Evolutionary conservation across 2,113 vertebrate species (phyloP), one percentile per base, ranked within the genome.

Genomic region (Galbula dea): DNA sequence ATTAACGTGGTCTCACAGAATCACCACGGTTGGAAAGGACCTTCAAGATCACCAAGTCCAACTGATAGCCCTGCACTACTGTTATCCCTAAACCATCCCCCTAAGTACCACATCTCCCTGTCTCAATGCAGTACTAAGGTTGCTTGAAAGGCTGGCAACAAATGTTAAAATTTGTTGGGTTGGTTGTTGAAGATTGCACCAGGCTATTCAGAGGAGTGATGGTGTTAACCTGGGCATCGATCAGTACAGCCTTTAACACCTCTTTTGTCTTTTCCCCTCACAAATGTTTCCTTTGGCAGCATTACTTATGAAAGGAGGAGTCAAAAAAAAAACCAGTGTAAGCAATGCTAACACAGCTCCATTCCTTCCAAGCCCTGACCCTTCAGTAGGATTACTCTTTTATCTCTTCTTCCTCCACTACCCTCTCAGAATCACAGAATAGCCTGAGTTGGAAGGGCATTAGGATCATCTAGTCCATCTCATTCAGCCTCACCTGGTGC

Each of bases 161-260:
- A 71, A 36, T 1, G 1, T n/a, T 41, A 26, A 68, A 74, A 1
- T 20, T 4, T 21, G 23, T 74, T 3, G 2, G 12, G 5, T 12
- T 55, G 15, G 6, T 49, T 68, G 12, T 16, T 37, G 26, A 90
- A 30, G 30, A 61, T 46, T 21, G 30, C 22, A 32, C 24, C 17
- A 57, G 43, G 7, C 39, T 39, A 4, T 26, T 59, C 65, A 27
- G 21, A 81, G 9, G n/a, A 75, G 9, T 18, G 24, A n/a, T 48
- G 23, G 8, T 66, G 30, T 65, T 74, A 83, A 66, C 8, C 3
- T 20, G 17, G 45, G 15, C 34, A 61, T 83, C 62, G 30, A 1
- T 29, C 0, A 0, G 6, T 61, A 39, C 36, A 75, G 26, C 49
- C n/a, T 87, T 87, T 73, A 78, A 57, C 13, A 21, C 10, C 4